Evolutionary conservation across 1,140 invertebrate genomes (phyloP).

Genomic region (Pogonomyrmex californicus): DNA sequence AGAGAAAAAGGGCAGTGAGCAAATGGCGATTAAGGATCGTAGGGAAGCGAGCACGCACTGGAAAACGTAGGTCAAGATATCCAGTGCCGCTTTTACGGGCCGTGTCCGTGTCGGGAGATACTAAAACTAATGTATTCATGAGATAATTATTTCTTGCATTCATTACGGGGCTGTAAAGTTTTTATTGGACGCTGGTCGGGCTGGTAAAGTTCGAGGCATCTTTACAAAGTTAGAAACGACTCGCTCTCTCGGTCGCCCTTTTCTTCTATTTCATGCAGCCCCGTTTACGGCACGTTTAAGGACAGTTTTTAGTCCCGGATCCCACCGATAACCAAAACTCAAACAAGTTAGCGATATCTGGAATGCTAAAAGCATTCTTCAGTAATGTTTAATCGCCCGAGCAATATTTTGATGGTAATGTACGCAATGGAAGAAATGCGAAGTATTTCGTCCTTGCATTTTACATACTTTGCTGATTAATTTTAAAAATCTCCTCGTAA

Average conservation of each 20-base stretch:
- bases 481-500: not conserved
- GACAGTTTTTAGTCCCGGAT: constrained; percentile 62
- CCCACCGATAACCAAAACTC: constrained; percentile 68
- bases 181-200: constrained; percentile 77
- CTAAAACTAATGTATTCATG: constrained; percentile 86
- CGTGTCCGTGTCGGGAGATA: constrained; percentile 78
- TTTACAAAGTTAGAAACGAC: constrained; percentile 81
- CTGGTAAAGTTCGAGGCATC: constrained; percentile 75
- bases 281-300: constrained; percentile 78
- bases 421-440: not conserved
- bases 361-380: constrained; percentile 74
- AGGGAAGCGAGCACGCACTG: constrained; percentile 64
- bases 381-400: constrained; percentile 61
- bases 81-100: constrained; percentile 77
- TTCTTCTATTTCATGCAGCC: constrained; percentile 46
- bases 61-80: constrained; percentile 79
- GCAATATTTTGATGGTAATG: constrained; percentile 23
- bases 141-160: constrained; percentile 86
- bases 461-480: not conserved
- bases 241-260: constrained; percentile 7
- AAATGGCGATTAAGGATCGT: constrained; percentile 70
- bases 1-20: constrained; percentile 42
- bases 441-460: not conserved
- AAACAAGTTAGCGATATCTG: constrained; percentile 60
- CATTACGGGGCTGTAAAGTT: constrained; percentile 83